phyloP scores from a whole-genome alignment of 2,888 invertebrate genomes.

The Acleris literana region DNA sequence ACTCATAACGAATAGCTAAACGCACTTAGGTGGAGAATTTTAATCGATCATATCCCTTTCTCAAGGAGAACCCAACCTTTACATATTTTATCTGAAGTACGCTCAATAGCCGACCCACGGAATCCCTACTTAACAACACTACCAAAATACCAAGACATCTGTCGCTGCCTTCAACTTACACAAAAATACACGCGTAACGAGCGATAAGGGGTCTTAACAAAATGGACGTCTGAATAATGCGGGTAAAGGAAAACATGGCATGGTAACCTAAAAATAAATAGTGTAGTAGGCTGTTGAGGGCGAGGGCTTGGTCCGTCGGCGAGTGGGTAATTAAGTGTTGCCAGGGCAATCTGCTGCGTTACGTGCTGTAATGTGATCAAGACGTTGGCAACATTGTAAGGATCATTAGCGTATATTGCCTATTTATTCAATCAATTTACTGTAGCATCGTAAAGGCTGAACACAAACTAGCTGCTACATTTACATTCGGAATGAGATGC shows the following conservation, averaged over 20 bases:
- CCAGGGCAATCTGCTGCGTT: neutral
- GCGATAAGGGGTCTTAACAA: constrained; percentile 59
- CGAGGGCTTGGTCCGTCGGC: neutral
- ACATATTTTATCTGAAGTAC: constrained; percentile 80
- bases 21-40: constrained; percentile 63
- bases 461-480: neutral
- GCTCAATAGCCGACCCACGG: constrained; percentile 76
- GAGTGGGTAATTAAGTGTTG: constrained; percentile 15
- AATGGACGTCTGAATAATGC: constrained; percentile 67
- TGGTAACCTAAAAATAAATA: constrained; percentile 38
- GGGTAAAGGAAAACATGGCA: constrained; percentile 51
- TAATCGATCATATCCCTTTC: constrained; percentile 63
- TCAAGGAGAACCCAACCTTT: constrained; percentile 70
- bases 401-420: neutral
- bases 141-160: constrained; percentile 61
- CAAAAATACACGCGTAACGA: constrained; percentile 55
- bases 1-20: constrained; percentile 42
- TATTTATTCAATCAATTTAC: neutral
- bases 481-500: neutral
- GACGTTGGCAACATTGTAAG: neutral
- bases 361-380: neutral
- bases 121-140: constrained; percentile 66
- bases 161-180: constrained; percentile 52
- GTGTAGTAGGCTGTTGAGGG: constrained; percentile 14
- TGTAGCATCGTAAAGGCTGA: neutral